A percentile compares a stretch with the other conserved stretches of the same genome.
Evolutionary conservation across 2,797 vertebrate genomes (phyloP).

Genomic region (Huso huso): DNA sequence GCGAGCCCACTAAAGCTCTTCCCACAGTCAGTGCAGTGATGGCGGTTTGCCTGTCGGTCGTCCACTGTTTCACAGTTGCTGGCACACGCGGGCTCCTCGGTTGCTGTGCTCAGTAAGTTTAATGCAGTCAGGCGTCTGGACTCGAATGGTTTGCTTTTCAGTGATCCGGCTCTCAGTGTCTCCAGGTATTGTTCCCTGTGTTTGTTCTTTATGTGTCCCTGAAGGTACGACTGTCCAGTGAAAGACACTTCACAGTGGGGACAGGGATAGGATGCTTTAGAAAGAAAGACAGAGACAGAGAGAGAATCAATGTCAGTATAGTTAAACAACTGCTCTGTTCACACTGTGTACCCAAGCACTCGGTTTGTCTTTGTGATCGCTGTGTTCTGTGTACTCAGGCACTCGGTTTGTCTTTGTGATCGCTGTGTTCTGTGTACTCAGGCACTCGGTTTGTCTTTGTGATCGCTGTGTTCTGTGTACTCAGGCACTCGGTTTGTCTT

Average conservation of each 20-base stretch:
- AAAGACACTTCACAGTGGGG: neutral
- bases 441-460: too few relatives aligned
- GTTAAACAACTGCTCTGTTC: too few relatives aligned
- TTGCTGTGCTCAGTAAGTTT: neutral
- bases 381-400: too few relatives aligned
- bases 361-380: too few relatives aligned
- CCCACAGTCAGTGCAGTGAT: neutral
- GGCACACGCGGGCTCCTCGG: neutral
- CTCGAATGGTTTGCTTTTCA: neutral
- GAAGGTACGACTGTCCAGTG: neutral
- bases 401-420: too few relatives aligned
- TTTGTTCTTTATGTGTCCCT: conserved; percentile 4
- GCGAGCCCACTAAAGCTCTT: neutral
- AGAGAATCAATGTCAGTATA: neutral
- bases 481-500: too few relatives aligned
- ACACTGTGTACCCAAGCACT: too few relatives aligned
- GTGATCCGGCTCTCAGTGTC: neutral
- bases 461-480: too few relatives aligned
- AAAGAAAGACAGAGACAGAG: neutral
- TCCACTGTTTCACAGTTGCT: neutral
- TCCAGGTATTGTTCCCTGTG: conserved; percentile 1
- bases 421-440: too few relatives aligned
- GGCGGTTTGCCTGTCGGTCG: neutral
- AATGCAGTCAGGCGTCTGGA: neutral
- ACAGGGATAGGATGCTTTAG: neutral